Conservation (phyloP, 2,113 vertebrate species). For the Setophaga coronata region DNA sequence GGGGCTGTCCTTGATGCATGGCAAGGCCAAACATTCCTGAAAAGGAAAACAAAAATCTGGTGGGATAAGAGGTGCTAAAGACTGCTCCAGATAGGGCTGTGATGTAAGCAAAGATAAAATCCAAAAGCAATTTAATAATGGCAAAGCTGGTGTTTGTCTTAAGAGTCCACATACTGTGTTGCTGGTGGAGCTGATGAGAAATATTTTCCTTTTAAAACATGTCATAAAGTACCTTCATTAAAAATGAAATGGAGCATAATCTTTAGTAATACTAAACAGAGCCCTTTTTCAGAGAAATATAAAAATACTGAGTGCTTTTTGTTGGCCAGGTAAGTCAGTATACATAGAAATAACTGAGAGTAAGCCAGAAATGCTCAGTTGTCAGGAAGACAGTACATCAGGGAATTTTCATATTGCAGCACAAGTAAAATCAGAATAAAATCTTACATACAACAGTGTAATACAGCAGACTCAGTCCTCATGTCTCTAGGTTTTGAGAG, state of each 20-base stretch:
- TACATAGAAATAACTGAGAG: background rate
- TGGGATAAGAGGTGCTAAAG: constrained; percentile 23
- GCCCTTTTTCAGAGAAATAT: background rate
- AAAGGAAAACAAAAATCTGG: constrained; percentile 53
- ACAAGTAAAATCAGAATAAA: background rate
- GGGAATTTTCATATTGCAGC: background rate
- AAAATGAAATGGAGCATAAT: background rate
- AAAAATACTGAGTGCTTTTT: background rate
- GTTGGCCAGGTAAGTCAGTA: background rate
- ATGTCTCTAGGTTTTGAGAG: background rate
- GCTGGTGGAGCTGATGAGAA: background rate
- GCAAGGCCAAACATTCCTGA: constrained; percentile 41
- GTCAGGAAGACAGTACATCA: background rate
- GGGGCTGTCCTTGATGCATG: constrained; percentile 31
- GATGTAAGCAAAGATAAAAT: background rate
- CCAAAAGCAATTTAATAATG: background rate
- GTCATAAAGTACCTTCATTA: background rate
- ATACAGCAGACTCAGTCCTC: background rate
- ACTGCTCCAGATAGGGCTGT: background rate
- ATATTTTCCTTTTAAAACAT: background rate
- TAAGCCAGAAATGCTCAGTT: background rate
- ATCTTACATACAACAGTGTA: background rate
- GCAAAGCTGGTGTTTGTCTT: background rate
- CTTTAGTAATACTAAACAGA: background rate
- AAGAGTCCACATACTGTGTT: background rate